Conservation (phyloP, 2,113 vertebrate genomes). For the Atherinomorus stipes region DNA sequence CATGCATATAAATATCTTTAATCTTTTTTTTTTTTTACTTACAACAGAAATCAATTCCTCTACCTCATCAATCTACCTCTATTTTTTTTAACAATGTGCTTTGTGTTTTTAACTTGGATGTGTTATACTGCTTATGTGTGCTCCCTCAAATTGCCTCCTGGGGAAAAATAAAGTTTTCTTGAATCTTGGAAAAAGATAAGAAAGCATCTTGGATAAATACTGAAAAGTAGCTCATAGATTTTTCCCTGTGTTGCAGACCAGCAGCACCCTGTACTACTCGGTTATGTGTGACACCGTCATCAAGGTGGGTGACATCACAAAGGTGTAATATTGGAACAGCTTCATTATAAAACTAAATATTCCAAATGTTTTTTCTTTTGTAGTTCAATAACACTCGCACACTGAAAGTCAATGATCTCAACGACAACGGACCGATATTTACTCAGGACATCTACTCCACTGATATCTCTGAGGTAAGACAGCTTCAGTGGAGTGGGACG, state of each 20-base stretch:
- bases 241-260: slow-evolving; percentile 53
- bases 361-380: background rate
- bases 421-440: slow-evolving; percentile 82
- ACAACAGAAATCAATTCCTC: too few species aligned
- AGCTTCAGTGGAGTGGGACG: background rate
- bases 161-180: too few species aligned
- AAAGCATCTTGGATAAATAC: too few species aligned
- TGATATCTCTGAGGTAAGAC: slow-evolving; percentile 80
- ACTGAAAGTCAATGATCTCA: slow-evolving; percentile 64
- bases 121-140: too few species aligned
- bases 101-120: too few species aligned
- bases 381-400: slow-evolving; percentile 58
- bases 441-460: slow-evolving; percentile 23
- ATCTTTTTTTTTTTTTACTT: too few species aligned
- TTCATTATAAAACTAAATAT: background rate
- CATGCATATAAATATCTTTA: too few species aligned
- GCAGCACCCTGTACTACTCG: slow-evolving; percentile 55
- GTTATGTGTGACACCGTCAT: slow-evolving; percentile 21
- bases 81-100: too few species aligned
- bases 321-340: background rate
- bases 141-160: too few species aligned
- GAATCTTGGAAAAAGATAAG: too few species aligned
- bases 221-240: background rate
- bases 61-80: too few species aligned
- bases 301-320: slow-evolving; percentile 54